phyloP scores from a whole-genome alignment of 2,888 invertebrate species.

The Cantharis lateralis region DNA sequence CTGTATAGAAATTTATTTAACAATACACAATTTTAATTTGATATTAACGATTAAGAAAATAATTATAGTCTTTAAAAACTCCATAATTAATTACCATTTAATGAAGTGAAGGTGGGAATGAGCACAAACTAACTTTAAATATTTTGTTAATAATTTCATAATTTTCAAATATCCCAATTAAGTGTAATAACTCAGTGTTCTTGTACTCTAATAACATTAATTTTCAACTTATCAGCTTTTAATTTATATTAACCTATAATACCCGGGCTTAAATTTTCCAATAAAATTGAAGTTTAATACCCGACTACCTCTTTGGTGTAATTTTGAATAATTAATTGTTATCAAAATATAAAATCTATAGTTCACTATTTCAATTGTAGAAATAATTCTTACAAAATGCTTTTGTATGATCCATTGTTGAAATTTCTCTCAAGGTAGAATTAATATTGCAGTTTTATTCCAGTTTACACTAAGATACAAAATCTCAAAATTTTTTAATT shows the following conservation, averaged over 20 bases:
- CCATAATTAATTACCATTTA: background rate
- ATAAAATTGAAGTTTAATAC: background rate
- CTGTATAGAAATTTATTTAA: no score
- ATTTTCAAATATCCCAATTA: background rate
- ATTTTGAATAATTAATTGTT: background rate
- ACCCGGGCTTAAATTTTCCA: background rate
- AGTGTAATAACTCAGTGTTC: background rate
- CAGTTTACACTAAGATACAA: background rate
- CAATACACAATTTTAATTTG: no score
- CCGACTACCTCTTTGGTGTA: background rate
- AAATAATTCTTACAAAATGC: background rate
- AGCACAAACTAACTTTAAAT: background rate
- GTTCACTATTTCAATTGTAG: background rate
- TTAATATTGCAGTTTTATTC: background rate
- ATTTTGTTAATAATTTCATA: background rate
- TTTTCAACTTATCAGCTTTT: background rate
- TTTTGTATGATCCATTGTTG: background rate
- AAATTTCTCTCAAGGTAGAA: background rate
- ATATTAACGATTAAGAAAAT: background rate
- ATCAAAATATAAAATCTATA: background rate
- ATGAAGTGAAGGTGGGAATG: background rate
- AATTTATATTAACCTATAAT: background rate
- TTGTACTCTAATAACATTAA: background rate
- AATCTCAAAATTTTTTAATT: background rate
- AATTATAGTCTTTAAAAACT: background rate